Conservation (phyloP, 2,797 vertebrate genomes). For the Alexandromys oeconomus region DNA sequence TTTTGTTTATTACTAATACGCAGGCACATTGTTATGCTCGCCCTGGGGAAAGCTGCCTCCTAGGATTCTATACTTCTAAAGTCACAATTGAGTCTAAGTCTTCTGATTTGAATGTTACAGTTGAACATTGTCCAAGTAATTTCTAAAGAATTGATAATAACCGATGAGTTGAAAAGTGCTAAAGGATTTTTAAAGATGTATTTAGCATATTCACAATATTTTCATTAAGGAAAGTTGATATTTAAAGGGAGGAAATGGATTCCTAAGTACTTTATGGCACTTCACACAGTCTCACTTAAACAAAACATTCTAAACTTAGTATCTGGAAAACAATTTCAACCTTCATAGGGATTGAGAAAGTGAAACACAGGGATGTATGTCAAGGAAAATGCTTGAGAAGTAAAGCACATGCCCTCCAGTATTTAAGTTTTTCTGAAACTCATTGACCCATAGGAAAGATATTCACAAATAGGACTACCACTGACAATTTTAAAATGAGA, state of each 20-base stretch:
- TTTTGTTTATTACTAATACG: neutral
- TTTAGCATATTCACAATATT: constrained; percentile 31
- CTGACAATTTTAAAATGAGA: neutral
- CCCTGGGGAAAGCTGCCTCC: neutral
- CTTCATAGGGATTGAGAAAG: constrained; percentile 22
- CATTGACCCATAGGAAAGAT: neutral
- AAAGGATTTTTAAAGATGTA: constrained; percentile 15
- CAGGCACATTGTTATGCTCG: neutral
- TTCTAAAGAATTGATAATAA: constrained; percentile 37
- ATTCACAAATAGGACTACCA: neutral
- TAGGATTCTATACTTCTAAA: neutral
- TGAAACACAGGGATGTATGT: neutral
- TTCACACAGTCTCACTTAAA: constrained; percentile 36
- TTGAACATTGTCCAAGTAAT: neutral
- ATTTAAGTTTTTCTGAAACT: neutral
- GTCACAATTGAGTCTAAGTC: neutral
- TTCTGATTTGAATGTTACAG: neutral
- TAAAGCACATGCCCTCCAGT: neutral
- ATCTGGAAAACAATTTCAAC: constrained; percentile 11
- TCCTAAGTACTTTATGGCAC: neutral
- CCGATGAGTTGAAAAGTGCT: neutral
- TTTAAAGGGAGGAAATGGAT: neutral
- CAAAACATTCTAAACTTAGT: constrained; percentile 21
- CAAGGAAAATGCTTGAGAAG: neutral
- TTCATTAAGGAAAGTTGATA: constrained; percentile 6